These are phyloP conservation scores for Leptonema lineaticorne DNA, from an alignment of 1,140 invertebrate genomes.

Conservation along the genomic window DNA sequence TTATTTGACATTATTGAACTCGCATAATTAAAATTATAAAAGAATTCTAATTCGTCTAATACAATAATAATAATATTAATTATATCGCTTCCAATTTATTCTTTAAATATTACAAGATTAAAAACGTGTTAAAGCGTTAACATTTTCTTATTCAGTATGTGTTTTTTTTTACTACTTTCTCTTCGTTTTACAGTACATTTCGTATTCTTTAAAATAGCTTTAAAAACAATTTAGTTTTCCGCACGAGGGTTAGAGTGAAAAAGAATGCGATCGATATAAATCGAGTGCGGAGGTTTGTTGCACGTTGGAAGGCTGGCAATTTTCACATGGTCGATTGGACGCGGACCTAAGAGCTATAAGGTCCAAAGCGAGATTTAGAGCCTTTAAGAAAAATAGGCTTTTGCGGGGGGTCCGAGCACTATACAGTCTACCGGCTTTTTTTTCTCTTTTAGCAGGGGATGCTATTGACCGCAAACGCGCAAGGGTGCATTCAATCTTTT, in stretches of 20 bases:
- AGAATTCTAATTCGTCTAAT: no score
- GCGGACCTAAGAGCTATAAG: neutral
- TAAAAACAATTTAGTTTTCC: neutral
- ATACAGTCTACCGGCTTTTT: neutral
- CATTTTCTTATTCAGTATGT: no score
- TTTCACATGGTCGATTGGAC: conserved; percentile 8
- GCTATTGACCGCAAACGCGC: conserved; percentile 18
- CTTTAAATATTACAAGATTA: no score
- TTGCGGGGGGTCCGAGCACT: neutral
- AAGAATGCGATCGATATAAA: neutral
- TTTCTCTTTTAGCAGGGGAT: no score
- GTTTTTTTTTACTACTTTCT: no score
- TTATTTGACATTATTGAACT: no score
- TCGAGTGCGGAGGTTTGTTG: neutral
- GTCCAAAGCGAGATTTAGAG: conserved; percentile 7
- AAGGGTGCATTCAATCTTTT: conserved; percentile 15
- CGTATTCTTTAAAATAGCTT: neutral
- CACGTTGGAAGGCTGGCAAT: neutral
- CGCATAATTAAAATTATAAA: no score
- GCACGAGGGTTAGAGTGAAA: neutral
- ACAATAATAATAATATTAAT: no score
- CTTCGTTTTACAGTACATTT: no score
- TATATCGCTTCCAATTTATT: no score
- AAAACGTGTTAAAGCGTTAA: no score
- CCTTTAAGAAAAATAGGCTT: neutral